Evolutionary conservation across 2,888 invertebrate genomes (phyloP).

Genomic region (Labia minor): DNA sequence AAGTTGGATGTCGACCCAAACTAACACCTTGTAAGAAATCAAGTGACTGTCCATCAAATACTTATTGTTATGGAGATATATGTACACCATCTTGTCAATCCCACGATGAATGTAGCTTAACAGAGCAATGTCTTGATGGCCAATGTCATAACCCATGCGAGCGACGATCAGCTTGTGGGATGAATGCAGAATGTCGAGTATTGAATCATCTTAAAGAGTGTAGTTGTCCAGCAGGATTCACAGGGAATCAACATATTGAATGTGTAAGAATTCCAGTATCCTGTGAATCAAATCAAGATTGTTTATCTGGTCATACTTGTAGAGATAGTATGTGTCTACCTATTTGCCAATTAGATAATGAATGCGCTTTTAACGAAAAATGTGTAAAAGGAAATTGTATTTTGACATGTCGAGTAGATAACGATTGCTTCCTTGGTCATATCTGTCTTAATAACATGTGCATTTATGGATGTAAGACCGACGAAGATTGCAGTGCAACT

Average conservation of each 20-base stretch:
- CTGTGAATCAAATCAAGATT: slow-evolving; percentile 59
- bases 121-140: slow-evolving; percentile 70
- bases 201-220: slow-evolving; percentile 66
- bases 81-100: slow-evolving; percentile 71
- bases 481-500: slow-evolving; percentile 77
- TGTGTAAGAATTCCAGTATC: slow-evolving; percentile 76
- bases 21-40: slow-evolving; percentile 60
- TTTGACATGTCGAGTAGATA: slow-evolving; percentile 78
- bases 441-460: slow-evolving; percentile 80
- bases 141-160: slow-evolving; percentile 74
- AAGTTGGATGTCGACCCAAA: slow-evolving; percentile 61
- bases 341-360: slow-evolving; percentile 59
- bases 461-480: slow-evolving; percentile 71
- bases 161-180: slow-evolving; percentile 64
- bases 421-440: slow-evolving; percentile 85
- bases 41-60: slow-evolving; percentile 62
- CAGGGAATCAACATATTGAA: slow-evolving; percentile 71
- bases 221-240: slow-evolving; percentile 72
- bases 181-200: slow-evolving; percentile 67
- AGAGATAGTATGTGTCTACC: slow-evolving; percentile 74
- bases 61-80: slow-evolving; percentile 67
- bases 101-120: slow-evolving; percentile 65
- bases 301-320: slow-evolving; percentile 60
- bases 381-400: slow-evolving; percentile 72
- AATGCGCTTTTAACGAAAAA: slow-evolving; percentile 83